These are phyloP conservation scores for Pollenia labialis DNA, from an alignment of 2,888 invertebrate species.

Conservation along the genomic window DNA sequence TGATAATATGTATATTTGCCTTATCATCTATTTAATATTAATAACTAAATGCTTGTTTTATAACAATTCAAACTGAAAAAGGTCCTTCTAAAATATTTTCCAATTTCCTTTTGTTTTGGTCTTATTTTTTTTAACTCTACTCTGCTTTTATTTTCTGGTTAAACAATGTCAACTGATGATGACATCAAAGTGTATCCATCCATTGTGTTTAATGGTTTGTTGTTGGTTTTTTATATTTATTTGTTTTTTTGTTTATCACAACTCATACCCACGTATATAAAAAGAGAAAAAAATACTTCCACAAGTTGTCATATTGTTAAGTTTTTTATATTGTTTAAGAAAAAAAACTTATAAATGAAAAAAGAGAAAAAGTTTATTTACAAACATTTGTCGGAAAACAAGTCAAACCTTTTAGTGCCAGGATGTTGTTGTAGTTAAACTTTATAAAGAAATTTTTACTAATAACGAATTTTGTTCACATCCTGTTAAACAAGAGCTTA, in stretches of 20 bases:
- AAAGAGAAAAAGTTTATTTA: background rate
- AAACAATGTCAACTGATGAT: constrained; percentile 61
- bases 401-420: constrained; percentile 39
- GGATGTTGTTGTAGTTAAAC: constrained; percentile 25
- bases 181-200: constrained; percentile 60
- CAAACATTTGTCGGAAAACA: constrained; percentile 13
- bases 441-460: background rate
- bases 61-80: background rate
- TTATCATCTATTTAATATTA: constrained; percentile 36
- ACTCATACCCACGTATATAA: constrained; percentile 22
- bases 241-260: constrained; percentile 23
- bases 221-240: constrained; percentile 12
- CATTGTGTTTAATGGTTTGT: constrained; percentile 48
- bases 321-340: constrained; percentile 7
- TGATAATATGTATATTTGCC: background rate
- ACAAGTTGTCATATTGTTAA: constrained; percentile 47
- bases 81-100: constrained; percentile 17
- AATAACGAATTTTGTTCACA: constrained; percentile 28
- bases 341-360: constrained; percentile 19
- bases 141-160: constrained; percentile 43
- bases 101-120: constrained; percentile 27
- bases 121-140: constrained; percentile 8
- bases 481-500: constrained; percentile 22
- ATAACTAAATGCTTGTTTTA: constrained; percentile 13
- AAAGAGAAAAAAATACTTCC: constrained; percentile 17